Base-by-base conservation (phyloP, 1,140 invertebrate species). In the Varroa destructor region DNA sequence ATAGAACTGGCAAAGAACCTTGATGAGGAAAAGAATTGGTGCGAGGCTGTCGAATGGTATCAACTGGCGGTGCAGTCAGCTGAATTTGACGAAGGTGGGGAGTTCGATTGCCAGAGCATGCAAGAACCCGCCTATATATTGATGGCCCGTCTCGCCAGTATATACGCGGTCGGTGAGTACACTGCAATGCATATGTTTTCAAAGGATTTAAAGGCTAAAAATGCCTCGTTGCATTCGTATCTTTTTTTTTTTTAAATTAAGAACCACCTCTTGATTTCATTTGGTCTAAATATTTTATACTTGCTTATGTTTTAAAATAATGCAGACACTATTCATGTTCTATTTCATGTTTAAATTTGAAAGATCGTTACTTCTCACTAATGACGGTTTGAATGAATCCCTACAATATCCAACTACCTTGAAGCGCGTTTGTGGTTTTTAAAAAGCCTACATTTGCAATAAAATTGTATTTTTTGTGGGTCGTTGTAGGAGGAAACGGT, bases 1-100 rank as follows among this genome's bases (percentile, higher is more conserved):
- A 76, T 84, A 1, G 81, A 78, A 74, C 74, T 85, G 75, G 84
- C 83, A 43, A 81, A 80, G 73, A 81, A 81, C 4, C 83, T 80
- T 78, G 82, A 85, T 73, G 80, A 79, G 73, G 84, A 83, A 1
- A 56, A 76, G 43, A 78, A 78, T 25, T 84, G 78, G 79, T 64
- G 57, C 1, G 79, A 82, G 76, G 80, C 83, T 46, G 76, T 82
- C 6, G 74, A 79, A 72, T 83, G 80, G 80, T 84, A 83, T 75
- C 76, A 80, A 46, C 74, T 75, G 72, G 81, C 82, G 2, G 74
- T 81, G 10, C 77, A 77, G 64, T 79, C 77, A 12, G 77, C 77
- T 46, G 76, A 80, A n/a, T 76, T 79, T 6, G 80, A 83, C 74
- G 82, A 83, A 67, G 79, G 79, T 55, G 81, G 79, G 4, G 78